Evolutionary conservation across 2,888 invertebrate genomes (phyloP).

Genomic region (Dicyrtoma fusca): DNA sequence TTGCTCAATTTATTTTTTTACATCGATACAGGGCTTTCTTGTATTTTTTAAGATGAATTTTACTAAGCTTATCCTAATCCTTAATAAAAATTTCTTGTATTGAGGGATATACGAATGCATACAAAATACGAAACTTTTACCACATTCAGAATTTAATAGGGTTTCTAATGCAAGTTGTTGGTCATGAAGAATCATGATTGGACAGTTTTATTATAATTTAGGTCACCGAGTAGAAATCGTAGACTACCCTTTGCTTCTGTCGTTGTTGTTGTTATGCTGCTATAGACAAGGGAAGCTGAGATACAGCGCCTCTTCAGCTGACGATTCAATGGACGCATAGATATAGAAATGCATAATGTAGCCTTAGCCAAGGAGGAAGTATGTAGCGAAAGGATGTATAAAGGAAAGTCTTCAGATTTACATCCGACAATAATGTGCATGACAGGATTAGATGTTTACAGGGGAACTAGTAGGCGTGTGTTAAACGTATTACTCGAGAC

Average conservation of each 20-base stretch:
- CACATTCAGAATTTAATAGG: slow-evolving; percentile 10
- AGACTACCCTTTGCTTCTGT: not conserved
- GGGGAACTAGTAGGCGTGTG: slow-evolving; percentile 6
- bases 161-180: not conserved
- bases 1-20: not conserved
- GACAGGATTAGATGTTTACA: slow-evolving; percentile 31
- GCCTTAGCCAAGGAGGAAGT: not conserved
- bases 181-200: slow-evolving; percentile 17
- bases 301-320: too few species aligned
- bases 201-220: slow-evolving; percentile 31
- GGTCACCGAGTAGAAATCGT: slow-evolving; percentile 24
- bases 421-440: slow-evolving; percentile 27
- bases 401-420: slow-evolving; percentile 22
- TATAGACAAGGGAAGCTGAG: too few species aligned
- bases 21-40: not conserved
- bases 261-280: not conserved
- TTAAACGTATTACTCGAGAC: slow-evolving; percentile 23
- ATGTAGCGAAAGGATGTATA: not conserved
- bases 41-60: not conserved
- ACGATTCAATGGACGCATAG: too few species aligned
- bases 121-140: slow-evolving; percentile 14
- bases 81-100: too few species aligned
- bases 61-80: slow-evolving; percentile 4
- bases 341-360: not conserved
- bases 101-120: too few species aligned